Base-by-base conservation (phyloP, 2,797 vertebrate species). In the Anguilla obscura region DNA sequence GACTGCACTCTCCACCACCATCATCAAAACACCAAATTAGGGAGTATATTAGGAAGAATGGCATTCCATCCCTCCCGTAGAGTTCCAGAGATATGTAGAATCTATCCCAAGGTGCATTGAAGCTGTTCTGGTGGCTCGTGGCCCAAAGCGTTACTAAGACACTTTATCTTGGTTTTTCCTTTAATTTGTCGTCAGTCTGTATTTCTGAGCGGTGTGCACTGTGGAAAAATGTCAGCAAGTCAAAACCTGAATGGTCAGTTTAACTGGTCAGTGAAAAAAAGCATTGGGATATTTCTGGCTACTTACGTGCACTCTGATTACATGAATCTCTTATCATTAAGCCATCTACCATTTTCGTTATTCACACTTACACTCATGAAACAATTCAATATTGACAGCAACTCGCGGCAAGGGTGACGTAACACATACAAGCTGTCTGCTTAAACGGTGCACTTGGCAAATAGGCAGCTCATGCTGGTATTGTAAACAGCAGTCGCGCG, bases 381-480 rank as follows among this genome's bases (percentile, higher is more conserved):
- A 50, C 2, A 24, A 9, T 56, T 4, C 21, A 56, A 56, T 84
- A 3, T 27, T 18, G 36, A 50, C 21, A 21, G n/a, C 24, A n/a
- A 10, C 21, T 83, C 48, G 50, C 52, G 12, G 27, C 52, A 36
- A 36, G 36, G 24, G 27, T 88, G 87, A 88, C 87, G 87, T 88
- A 84, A 88, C 69, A 50, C 54, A 45, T 48, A 24, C 24, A 60
- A 18, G 74, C 74, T 52, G 18, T 52, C 52, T 45, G 27, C 84
- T 85, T 69, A 58, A 74, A 16, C 83, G 48, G 24, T 83, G 84
- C 83, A 21, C 27, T 84, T 12, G 69, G 84, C 66, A 52, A 76
- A 45, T 50, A 27, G 45, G 56, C n/a, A 40, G 82, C 63, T 88
- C 48, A 82, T 27, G 60, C 33, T 76, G 87, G 58, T 85, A 80